phyloP scores from a whole-genome alignment of 1,140 invertebrate species.

The Caligus rogercresseyi region DNA sequence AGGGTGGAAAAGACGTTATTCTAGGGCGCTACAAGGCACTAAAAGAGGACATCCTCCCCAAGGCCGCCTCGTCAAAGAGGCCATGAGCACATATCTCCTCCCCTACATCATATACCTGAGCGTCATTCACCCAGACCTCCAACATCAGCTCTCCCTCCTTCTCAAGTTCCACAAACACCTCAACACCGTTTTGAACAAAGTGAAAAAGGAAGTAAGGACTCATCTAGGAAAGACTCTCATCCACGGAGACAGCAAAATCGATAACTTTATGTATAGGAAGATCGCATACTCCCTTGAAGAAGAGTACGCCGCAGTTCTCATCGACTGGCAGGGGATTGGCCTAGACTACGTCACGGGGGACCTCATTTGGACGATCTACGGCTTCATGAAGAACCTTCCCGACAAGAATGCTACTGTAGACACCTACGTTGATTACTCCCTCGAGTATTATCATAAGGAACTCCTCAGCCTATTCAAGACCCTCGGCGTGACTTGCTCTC shows the following conservation, averaged over 20 bases:
- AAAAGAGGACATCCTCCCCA: background rate
- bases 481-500: background rate
- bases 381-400: constrained; percentile 19
- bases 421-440: constrained; percentile 6
- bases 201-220: constrained; percentile 1
- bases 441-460: constrained; percentile 3
- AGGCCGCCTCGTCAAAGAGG: background rate
- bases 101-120: constrained; percentile 1
- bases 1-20: background rate
- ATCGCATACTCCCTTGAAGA: background rate
- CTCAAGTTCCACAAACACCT: constrained; percentile 17
- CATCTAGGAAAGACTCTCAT: background rate
- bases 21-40: background rate
- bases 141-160: background rate
- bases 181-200: background rate
- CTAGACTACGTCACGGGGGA: constrained; percentile 8
- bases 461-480: background rate
- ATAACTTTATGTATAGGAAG: constrained; percentile 17
- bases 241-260: constrained; percentile 16
- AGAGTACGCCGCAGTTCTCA: constrained; percentile 6
- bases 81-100: background rate
- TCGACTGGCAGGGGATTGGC: constrained; percentile 18
- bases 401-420: constrained; percentile 14
- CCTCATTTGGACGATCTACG: constrained; percentile 18
- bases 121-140: constrained; percentile 1